Percentiles rank a stretch among this genome's conserved stretches.
Conservation (phyloP, 2,113 vertebrate species). For the Tonatia bakeri region DNA sequence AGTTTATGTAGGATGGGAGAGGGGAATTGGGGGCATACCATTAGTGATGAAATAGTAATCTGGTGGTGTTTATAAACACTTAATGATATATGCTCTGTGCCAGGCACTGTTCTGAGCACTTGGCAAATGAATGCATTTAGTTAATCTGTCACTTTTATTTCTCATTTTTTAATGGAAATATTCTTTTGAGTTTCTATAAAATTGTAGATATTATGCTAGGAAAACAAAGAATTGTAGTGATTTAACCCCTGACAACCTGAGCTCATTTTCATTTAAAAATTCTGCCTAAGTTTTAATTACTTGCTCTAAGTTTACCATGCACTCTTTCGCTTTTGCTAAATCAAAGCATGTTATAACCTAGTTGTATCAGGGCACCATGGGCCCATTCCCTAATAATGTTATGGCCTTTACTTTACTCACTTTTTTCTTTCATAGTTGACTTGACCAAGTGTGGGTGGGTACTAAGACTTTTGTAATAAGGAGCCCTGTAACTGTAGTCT, state of each 20-base stretch:
- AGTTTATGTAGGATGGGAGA: background rate
- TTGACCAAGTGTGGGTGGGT: background rate
- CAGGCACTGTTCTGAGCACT: background rate
- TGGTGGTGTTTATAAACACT: background rate
- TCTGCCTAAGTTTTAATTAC: slow-evolving; percentile 5
- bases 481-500: background rate
- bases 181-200: background rate
- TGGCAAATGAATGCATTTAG: background rate
- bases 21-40: background rate
- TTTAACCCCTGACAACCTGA: background rate
- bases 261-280: background rate
- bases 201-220: background rate
- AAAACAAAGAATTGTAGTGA: background rate
- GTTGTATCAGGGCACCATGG: background rate
- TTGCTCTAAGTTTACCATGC: background rate
- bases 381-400: background rate
- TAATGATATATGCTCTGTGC: background rate
- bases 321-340: background rate
- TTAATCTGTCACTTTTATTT: background rate
- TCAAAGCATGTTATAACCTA: background rate
- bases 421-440: background rate
- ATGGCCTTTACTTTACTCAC: background rate
- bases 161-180: background rate
- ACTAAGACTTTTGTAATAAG: background rate
- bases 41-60: background rate